Conservation (phyloP, 1,140 invertebrate genomes). For the Adelges cooleyi region DNA sequence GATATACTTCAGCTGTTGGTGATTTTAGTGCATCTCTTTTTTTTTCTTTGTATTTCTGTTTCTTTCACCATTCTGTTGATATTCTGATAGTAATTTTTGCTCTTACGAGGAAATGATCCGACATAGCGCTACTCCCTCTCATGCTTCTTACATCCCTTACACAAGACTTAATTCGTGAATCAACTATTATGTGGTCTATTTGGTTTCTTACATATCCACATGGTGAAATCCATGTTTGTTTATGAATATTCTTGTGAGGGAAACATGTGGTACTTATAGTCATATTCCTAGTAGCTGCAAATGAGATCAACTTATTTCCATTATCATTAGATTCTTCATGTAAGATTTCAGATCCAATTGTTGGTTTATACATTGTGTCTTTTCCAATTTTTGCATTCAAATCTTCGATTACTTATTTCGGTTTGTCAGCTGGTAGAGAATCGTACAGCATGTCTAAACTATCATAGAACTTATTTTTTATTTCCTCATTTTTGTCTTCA, state of each 20-base stretch:
- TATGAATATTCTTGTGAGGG: slow-evolving; percentile 32
- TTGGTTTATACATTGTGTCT: slow-evolving; percentile 12
- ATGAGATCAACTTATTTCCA: not conserved
- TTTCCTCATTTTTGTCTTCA: slow-evolving; percentile 26
- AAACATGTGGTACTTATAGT: not conserved
- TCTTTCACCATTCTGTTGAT: not conserved
- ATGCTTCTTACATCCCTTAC: slow-evolving; percentile 22
- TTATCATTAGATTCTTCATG: slow-evolving; percentile 29
- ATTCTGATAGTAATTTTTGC: not conserved
- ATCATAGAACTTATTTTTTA: slow-evolving; percentile 29
- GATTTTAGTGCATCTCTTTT: too few species aligned
- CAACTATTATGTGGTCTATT: not conserved
- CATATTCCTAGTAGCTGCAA: not conserved
- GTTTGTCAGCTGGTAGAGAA: slow-evolving; percentile 20
- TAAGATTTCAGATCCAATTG: slow-evolving; percentile 36
- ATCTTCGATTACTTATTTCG: slow-evolving; percentile 29
- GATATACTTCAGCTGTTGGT: not conserved
- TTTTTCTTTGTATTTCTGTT: not conserved
- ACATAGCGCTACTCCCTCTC: not conserved
- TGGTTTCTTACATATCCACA: slow-evolving; percentile 30
- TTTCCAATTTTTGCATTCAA: slow-evolving; percentile 28
- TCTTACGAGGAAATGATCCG: not conserved
- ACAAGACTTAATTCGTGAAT: slow-evolving; percentile 27
- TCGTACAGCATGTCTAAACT: not conserved
- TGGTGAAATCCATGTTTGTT: slow-evolving; percentile 32